phyloP scores from a whole-genome alignment of 2,888 invertebrate species.

The Strigamia crassipes region DNA sequence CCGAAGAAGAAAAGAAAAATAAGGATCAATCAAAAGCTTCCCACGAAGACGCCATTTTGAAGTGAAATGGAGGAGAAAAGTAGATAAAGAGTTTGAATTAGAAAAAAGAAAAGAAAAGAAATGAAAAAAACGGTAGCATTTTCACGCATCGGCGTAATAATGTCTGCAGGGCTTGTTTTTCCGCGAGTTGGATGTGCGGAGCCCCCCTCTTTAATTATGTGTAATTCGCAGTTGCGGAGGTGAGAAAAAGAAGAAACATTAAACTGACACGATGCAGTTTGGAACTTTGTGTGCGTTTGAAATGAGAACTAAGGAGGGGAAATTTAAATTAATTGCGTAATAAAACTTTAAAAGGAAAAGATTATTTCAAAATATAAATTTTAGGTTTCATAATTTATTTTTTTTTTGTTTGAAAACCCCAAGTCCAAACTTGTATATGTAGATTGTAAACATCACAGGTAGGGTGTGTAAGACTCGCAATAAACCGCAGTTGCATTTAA shows the following conservation, averaged over 20 bases:
- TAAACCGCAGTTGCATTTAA: too few species aligned
- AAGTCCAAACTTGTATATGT: too few species aligned
- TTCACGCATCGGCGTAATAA: constrained; percentile 28
- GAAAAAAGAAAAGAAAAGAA: background rate
- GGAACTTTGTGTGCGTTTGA: background rate
- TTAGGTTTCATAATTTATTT: background rate
- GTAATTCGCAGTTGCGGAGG: constrained; percentile 34
- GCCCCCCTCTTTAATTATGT: constrained; percentile 26
- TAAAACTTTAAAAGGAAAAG: background rate
- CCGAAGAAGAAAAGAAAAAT: background rate
- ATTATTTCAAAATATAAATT: background rate
- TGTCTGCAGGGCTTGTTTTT: constrained; percentile 40
- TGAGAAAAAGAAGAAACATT: constrained; percentile 40
- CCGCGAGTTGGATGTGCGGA: constrained; percentile 32
- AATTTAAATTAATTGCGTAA: background rate
- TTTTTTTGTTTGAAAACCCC: background rate
- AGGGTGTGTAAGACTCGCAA: too few species aligned
- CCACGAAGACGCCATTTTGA: constrained; percentile 30
- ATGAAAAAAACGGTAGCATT: constrained; percentile 15
- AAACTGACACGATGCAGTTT: constrained; percentile 10
- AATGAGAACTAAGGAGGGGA: background rate
- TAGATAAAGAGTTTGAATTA: constrained; percentile 18
- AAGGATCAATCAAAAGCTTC: constrained; percentile 27
- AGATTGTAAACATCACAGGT: too few species aligned
- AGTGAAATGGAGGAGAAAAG: constrained; percentile 40